Conservation (phyloP, 1,140 invertebrate genomes). For the Megathymus violae region DNA sequence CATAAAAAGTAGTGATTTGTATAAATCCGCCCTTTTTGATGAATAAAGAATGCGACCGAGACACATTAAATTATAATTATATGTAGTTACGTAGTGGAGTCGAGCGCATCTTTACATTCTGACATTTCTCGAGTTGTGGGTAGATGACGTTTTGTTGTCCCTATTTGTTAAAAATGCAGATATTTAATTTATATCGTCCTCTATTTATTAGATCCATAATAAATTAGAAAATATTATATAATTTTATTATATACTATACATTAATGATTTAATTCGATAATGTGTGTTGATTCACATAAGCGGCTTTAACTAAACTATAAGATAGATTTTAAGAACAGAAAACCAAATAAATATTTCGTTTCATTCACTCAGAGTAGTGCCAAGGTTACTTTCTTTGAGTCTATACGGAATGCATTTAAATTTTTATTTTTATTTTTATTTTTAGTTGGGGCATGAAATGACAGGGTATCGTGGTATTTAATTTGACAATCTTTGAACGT, state of each 20-base stretch:
- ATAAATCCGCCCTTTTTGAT: slow-evolving; percentile 64
- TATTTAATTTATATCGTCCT: slow-evolving; percentile 16
- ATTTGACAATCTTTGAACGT: slow-evolving; percentile 31
- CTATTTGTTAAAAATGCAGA: slow-evolving; percentile 19
- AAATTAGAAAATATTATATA: slow-evolving; percentile 29
- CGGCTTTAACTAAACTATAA: slow-evolving; percentile 80
- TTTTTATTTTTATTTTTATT: no score
- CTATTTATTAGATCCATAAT: slow-evolving; percentile 24
- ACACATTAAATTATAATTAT: background rate
- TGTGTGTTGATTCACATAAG: slow-evolving; percentile 68
- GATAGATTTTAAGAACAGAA: slow-evolving; percentile 66
- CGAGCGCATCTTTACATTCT: slow-evolving; percentile 23
- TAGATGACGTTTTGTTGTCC: slow-evolving; percentile 11
- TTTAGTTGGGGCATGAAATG: slow-evolving; percentile 66
- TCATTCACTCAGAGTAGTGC: slow-evolving; percentile 58
- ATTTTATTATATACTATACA: slow-evolving; percentile 32
- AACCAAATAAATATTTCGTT: slow-evolving; percentile 40
- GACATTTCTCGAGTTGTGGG: slow-evolving; percentile 1
- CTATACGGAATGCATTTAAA: slow-evolving; percentile 59
- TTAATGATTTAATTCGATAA: slow-evolving; percentile 34
- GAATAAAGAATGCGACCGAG: slow-evolving; percentile 26
- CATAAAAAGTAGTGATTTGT: slow-evolving; percentile 67
- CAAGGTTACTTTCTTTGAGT: slow-evolving; percentile 42
- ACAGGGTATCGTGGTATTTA: slow-evolving; percentile 68
- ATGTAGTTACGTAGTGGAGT: slow-evolving; percentile 28